Percentiles rank a stretch among this genome's conserved stretches.
phyloP scores from a whole-genome alignment of 2,888 invertebrate genomes.

The Noctua pronuba region DNA sequence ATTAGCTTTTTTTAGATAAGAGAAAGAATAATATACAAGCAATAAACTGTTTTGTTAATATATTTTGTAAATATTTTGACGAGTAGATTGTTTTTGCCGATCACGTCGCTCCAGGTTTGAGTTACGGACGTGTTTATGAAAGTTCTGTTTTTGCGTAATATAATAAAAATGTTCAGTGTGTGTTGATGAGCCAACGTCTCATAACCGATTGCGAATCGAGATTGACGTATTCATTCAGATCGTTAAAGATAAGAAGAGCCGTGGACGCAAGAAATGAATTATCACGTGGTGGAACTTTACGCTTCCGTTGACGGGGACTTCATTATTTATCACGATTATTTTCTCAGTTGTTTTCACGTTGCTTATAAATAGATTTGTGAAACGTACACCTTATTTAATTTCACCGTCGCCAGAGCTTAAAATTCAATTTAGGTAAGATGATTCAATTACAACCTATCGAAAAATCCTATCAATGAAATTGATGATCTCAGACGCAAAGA shows the following conservation, averaged over 20 bases:
- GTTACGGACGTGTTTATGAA: conserved; percentile 72
- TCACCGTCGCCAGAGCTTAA: conserved; percentile 69
- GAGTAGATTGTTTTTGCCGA: conserved; percentile 75
- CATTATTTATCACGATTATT: conserved; percentile 67
- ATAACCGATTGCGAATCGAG: conserved; percentile 76
- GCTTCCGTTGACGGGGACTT: conserved; percentile 72
- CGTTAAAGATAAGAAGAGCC: conserved; percentile 73
- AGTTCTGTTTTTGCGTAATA: conserved; percentile 74
- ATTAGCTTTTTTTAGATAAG: conserved; percentile 80
- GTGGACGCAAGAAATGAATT: conserved; percentile 76
- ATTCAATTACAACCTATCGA: conserved; percentile 81
- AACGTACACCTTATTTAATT: conserved; percentile 44
- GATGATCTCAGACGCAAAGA: conserved; percentile 78
- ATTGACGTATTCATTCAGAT: conserved; percentile 83
- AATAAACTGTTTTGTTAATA: conserved; percentile 84
- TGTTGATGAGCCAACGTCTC: conserved; percentile 69
- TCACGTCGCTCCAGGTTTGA: conserved; percentile 78
- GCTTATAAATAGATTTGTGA: conserved; percentile 54
- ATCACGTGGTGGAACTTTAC: conserved; percentile 75
- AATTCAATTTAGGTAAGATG: conserved; percentile 76
- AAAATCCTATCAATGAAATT: conserved; percentile 84
- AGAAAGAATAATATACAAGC: conserved; percentile 82
- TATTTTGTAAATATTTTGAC: conserved; percentile 85
- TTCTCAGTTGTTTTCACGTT: conserved; percentile 53
- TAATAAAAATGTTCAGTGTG: conserved; percentile 68